Conservation (phyloP, 2,888 invertebrate genomes). For the Trichopoda pennipes region DNA sequence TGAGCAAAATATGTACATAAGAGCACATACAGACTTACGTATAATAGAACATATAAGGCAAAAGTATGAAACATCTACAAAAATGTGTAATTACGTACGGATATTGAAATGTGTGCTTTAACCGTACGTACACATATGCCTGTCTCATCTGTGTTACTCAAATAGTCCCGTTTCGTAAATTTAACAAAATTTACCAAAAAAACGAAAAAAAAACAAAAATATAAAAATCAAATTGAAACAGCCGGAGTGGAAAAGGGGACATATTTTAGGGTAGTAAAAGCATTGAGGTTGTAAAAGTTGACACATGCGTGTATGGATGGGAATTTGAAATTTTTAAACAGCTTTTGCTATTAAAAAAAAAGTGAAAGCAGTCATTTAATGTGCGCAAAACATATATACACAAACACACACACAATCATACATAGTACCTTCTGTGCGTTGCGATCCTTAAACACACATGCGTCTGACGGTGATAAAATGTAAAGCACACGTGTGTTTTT, state of each 20-base stretch:
- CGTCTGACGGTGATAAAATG: slow-evolving; percentile 47
- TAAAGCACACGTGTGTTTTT: slow-evolving; percentile 64
- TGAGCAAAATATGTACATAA: slow-evolving; percentile 23
- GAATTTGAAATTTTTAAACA: slow-evolving; percentile 42
- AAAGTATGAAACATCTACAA: slow-evolving; percentile 54
- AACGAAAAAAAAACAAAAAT: neutral
- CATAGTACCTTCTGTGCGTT: slow-evolving; percentile 14
- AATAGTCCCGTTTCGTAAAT: slow-evolving; percentile 57
- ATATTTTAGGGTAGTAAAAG: slow-evolving; percentile 66
- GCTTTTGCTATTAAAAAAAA: slow-evolving; percentile 56
- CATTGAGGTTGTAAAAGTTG: slow-evolving; percentile 63
- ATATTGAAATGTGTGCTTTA: slow-evolving; percentile 38
- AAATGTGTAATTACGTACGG: no score
- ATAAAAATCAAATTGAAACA: slow-evolving; percentile 7
- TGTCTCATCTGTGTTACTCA: neutral
- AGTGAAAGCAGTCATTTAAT: slow-evolving; percentile 50
- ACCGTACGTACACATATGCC: slow-evolving; percentile 19
- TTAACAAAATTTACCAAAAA: slow-evolving; percentile 34
- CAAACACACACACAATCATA: neutral
- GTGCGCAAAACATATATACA: neutral
- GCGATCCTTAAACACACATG: slow-evolving; percentile 34
- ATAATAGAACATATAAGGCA: neutral
- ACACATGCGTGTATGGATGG: slow-evolving; percentile 59
- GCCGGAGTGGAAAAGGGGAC: slow-evolving; percentile 39
- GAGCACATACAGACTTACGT: no score